These are phyloP conservation scores for Unio pictorum DNA, from an alignment of 2,888 invertebrate species.

Conservation along the genomic window DNA sequence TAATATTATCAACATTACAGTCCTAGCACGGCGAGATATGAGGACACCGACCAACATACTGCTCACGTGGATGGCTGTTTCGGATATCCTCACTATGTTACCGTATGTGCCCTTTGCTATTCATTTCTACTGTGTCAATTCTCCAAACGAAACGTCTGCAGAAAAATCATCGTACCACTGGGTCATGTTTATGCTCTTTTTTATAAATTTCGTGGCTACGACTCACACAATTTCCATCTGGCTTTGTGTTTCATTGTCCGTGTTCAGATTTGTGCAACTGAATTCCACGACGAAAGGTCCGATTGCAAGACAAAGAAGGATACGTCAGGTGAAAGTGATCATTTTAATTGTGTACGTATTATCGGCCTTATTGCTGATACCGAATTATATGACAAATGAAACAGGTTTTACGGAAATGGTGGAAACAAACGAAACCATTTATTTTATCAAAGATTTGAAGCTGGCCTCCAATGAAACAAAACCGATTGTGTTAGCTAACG, in stretches of 20 bases:
- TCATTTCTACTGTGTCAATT: constrained; percentile 73
- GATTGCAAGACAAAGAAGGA: constrained; percentile 46
- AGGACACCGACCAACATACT: constrained; percentile 90
- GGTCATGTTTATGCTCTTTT: constrained; percentile 76
- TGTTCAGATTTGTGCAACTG: constrained; percentile 84
- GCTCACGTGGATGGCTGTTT: constrained; percentile 86
- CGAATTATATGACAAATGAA: constrained; percentile 86
- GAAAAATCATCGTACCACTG: constrained; percentile 65
- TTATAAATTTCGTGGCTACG: constrained; percentile 90
- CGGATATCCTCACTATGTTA: constrained; percentile 89
- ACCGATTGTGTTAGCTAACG: constrained; percentile 49
- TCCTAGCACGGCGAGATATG: constrained; percentile 89
- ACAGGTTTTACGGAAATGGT: constrained; percentile 72
- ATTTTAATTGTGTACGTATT: constrained; percentile 84
- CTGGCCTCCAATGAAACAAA: constrained; percentile 51
- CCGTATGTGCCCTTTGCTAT: constrained; percentile 93
- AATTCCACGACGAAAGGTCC: constrained; percentile 53
- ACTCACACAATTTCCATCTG: constrained; percentile 93
- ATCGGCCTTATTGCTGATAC: constrained; percentile 85
- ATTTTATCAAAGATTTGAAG: constrained; percentile 46
- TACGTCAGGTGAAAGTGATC: constrained; percentile 45
- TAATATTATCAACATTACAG: constrained; percentile 91
- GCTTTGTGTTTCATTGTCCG: constrained; percentile 90
- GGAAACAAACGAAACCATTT: constrained; percentile 45
- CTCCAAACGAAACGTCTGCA: constrained; percentile 38